Percentiles rank a stretch among this genome's conserved stretches.
These are phyloP conservation scores for Cheilosia urbana DNA, from an alignment of 2,888 invertebrate species.

Conservation along the genomic window DNA sequence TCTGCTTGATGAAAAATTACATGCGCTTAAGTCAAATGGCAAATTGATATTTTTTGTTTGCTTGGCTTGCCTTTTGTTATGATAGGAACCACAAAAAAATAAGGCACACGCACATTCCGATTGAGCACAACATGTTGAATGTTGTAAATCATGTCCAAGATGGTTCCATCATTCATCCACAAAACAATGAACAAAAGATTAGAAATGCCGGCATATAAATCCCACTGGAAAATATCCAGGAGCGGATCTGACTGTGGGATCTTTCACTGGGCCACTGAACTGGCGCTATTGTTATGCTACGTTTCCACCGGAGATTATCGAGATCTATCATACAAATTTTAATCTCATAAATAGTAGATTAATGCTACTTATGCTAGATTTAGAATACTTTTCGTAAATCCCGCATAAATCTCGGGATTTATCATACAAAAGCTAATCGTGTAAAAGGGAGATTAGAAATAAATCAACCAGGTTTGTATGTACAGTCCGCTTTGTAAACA, in stretches of 20 bases:
- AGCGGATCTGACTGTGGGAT: background rate
- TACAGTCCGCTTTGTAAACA: no score
- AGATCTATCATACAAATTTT: no score
- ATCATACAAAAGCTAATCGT: no score
- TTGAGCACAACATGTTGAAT: slow-evolving; percentile 35
- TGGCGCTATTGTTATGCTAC: no score
- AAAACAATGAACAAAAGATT: slow-evolving; percentile 71
- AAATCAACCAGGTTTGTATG: no score
- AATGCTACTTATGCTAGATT: no score
- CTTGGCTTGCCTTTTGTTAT: slow-evolving; percentile 7
- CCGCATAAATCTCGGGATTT: no score
- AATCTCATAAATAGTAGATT: no score
- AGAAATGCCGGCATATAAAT: slow-evolving; percentile 63
- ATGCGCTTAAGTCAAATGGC: slow-evolving; percentile 50
- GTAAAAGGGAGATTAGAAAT: no score
- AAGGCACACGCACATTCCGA: slow-evolving; percentile 9
- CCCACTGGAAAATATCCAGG: slow-evolving; percentile 37
- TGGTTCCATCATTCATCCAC: slow-evolving; percentile 32
- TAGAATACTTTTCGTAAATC: no score
- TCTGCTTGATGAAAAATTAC: slow-evolving; percentile 49
- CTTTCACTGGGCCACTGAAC: no score
- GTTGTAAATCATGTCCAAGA: slow-evolving; percentile 64
- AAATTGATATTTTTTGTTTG: slow-evolving; percentile 64
- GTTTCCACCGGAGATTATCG: no score
- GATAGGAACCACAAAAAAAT: slow-evolving; percentile 33